These are phyloP conservation scores for Panthera tigris DNA, from an alignment of 2,113 vertebrate species.

Conservation along the genomic window DNA sequence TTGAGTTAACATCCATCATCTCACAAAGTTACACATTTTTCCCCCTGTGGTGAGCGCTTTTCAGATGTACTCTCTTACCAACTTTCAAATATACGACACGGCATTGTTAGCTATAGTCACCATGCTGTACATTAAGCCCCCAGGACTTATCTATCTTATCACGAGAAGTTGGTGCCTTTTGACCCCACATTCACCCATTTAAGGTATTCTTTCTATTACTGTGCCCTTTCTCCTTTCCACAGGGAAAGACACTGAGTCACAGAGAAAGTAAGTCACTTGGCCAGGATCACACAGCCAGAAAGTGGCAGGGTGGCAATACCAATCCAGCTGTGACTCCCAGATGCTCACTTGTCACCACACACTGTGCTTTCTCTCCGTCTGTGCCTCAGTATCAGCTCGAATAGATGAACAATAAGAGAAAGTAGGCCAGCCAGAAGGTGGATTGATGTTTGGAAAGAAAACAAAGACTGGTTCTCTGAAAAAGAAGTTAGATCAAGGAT, in stretches of 20 bases:
- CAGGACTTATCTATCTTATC: not conserved
- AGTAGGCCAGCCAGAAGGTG: not conserved
- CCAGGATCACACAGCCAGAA: not conserved
- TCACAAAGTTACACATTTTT: not conserved
- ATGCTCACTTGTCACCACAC: not conserved
- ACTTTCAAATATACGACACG: not conserved
- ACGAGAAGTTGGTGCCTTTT: not conserved
- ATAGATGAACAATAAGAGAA: not conserved
- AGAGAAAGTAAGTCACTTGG: not conserved
- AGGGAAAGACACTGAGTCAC: not conserved
- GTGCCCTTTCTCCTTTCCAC: not conserved
- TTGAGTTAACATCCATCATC: not conserved
- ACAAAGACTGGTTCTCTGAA: not conserved
- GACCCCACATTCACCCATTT: not conserved
- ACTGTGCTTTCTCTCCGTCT: not conserved
- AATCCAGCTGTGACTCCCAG: not conserved
- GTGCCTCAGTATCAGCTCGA: not conserved
- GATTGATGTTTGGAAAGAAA: not conserved
- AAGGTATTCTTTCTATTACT: not conserved
- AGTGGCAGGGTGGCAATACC: not conserved
- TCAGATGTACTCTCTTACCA: not conserved
- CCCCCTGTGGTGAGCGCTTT: not conserved
- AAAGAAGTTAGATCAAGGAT: not conserved
- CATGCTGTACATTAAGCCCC: not conserved
- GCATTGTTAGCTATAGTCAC: rapidly evolving